Conservation (phyloP, 2,113 vertebrate species). For the Parus major region DNA sequence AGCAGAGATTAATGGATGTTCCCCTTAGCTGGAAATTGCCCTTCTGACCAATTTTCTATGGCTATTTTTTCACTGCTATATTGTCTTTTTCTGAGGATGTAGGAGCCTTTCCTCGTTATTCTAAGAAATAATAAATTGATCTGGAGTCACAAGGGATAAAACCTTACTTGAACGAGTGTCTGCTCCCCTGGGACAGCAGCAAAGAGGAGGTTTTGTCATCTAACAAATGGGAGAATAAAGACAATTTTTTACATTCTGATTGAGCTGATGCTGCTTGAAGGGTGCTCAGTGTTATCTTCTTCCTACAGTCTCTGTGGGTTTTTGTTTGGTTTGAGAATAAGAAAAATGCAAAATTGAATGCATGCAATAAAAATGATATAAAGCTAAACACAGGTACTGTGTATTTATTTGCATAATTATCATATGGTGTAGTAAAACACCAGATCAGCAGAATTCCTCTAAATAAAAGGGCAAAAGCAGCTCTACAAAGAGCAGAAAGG, state of each 20-base stretch:
- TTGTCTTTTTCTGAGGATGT: neutral
- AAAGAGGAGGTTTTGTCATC: neutral
- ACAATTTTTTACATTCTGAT: neutral
- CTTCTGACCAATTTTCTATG: neutral
- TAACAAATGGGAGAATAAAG: neutral
- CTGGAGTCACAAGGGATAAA: neutral
- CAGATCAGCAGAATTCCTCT: neutral
- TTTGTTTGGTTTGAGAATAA: neutral
- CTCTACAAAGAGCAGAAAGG: neutral
- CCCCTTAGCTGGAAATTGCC: conserved; percentile 8
- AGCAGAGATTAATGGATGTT: neutral
- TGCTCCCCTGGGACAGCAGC: neutral
- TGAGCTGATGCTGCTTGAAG: neutral
- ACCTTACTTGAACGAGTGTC: neutral
- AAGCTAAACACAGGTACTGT: neutral
- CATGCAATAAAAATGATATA: neutral
- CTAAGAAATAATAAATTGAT: neutral
- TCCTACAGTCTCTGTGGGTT: neutral
- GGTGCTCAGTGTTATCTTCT: neutral
- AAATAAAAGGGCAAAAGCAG: neutral
- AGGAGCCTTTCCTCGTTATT: neutral
- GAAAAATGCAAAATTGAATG: neutral
- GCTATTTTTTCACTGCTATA: neutral
- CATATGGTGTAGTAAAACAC: neutral
- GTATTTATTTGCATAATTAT: neutral